These are phyloP conservation scores for Phocoena sinus DNA, from an alignment of 2,113 vertebrate species.

Conservation along the genomic window DNA sequence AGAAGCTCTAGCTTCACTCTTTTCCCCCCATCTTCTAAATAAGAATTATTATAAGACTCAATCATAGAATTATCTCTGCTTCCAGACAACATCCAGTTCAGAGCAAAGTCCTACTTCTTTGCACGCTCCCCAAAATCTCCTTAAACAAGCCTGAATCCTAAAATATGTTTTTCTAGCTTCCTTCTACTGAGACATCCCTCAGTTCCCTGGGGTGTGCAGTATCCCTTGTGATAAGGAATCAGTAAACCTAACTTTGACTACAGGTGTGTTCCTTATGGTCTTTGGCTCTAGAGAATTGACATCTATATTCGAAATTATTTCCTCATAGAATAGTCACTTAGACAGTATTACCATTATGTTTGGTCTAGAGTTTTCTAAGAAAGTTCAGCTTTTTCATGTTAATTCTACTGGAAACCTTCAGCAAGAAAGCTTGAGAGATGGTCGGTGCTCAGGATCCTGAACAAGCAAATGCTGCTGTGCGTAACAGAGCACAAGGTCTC, in stretches of 20 bases:
- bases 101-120: not conserved
- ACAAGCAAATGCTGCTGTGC: accelerated
- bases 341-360: not conserved
- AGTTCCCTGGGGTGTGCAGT: not conserved
- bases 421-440: not conserved
- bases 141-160: not conserved
- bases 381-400: not conserved
- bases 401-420: not conserved
- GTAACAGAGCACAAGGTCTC: not conserved
- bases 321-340: not conserved
- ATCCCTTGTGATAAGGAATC: not conserved
- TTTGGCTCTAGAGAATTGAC: not conserved
- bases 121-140: not conserved
- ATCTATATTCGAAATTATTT: not conserved
- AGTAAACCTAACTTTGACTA: not conserved
- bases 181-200: not conserved
- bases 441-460: accelerated
- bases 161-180: not conserved
- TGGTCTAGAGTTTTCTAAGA: not conserved
- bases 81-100: not conserved
- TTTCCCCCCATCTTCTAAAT: not conserved
- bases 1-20: not conserved
- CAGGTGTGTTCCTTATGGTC: not conserved
- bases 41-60: not conserved
- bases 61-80: not conserved